phyloP scores from a whole-genome alignment of 1,140 invertebrate genomes.

The Drepana arcuata region DNA sequence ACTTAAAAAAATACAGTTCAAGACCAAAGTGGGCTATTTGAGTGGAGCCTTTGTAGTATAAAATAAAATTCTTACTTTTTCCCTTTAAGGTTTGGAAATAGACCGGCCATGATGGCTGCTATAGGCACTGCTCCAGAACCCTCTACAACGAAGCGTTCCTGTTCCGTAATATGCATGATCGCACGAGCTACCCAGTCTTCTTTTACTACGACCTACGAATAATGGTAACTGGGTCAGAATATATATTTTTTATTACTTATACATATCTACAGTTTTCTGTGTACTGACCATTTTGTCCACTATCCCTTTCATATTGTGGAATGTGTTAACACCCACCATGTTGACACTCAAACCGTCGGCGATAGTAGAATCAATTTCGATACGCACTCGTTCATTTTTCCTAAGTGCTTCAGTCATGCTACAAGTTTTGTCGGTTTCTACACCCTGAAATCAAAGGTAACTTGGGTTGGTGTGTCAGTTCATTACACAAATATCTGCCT shows the following conservation, averaged over 20 bases:
- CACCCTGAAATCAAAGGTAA: conserved; percentile 78
- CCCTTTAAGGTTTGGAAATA: conserved; percentile 87
- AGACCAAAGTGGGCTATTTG: no score
- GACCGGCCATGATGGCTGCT: conserved; percentile 87
- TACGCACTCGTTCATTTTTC: conserved; percentile 75
- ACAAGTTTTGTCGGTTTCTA: conserved; percentile 85
- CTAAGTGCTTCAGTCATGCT: conserved; percentile 81
- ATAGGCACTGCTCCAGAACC: conserved; percentile 89
- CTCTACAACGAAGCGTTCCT: conserved; percentile 94
- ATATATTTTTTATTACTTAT: conserved; percentile 3
- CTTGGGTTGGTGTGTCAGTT: no score
- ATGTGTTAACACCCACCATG: conserved; percentile 85
- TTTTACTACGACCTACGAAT: conserved; percentile 81
- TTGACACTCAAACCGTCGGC: conserved; percentile 91
- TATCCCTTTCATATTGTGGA: conserved; percentile 78
- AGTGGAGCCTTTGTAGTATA: no score
- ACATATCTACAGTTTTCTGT: neutral
- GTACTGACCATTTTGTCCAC: conserved; percentile 82
- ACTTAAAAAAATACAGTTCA: no score
- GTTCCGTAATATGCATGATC: conserved; percentile 89
- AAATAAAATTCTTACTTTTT: no score
- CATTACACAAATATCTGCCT: no score
- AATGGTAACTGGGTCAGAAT: conserved; percentile 12
- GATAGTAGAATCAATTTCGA: conserved; percentile 77
- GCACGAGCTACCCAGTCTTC: conserved; percentile 92